Evolutionary conservation across 2,113 vertebrate species (phyloP).

Genomic region (Struthio camelus): DNA sequence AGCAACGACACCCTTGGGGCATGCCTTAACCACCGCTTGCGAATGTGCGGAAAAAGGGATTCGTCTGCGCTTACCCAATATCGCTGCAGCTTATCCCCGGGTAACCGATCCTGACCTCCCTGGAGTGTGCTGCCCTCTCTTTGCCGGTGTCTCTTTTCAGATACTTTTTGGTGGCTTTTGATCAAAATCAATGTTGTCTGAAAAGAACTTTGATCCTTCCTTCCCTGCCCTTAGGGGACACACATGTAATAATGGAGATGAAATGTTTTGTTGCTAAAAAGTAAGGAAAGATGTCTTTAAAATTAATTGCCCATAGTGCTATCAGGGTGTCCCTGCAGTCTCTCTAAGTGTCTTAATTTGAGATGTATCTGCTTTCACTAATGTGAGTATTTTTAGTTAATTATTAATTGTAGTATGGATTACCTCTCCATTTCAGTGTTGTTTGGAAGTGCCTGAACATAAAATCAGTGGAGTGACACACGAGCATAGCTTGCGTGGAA

Average conservation of each 20-base stretch:
- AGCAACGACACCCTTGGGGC: background rate
- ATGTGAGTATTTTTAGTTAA: background rate
- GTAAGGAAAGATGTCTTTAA: background rate
- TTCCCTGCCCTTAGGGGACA: background rate
- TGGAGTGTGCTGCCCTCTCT: background rate
- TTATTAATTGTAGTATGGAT: background rate
- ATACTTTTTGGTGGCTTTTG: background rate
- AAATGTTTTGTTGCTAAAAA: background rate
- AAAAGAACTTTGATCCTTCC: background rate
- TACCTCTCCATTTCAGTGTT: background rate
- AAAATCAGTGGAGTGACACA: background rate
- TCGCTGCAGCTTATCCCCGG: accelerated
- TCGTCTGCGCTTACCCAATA: accelerated
- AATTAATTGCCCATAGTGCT: background rate
- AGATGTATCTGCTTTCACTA: background rate
- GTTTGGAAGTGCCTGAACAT: background rate
- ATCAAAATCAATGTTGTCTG: background rate
- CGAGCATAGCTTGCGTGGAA: accelerated
- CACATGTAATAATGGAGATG: background rate
- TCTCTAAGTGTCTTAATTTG: background rate
- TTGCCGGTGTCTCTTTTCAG: background rate
- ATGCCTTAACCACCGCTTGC: background rate
- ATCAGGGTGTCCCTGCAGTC: background rate
- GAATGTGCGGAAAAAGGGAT: background rate
- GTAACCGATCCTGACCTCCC: background rate